These are phyloP conservation scores for Pavo muticus DNA, from an alignment of 2,113 vertebrate species.

Conservation along the genomic window DNA sequence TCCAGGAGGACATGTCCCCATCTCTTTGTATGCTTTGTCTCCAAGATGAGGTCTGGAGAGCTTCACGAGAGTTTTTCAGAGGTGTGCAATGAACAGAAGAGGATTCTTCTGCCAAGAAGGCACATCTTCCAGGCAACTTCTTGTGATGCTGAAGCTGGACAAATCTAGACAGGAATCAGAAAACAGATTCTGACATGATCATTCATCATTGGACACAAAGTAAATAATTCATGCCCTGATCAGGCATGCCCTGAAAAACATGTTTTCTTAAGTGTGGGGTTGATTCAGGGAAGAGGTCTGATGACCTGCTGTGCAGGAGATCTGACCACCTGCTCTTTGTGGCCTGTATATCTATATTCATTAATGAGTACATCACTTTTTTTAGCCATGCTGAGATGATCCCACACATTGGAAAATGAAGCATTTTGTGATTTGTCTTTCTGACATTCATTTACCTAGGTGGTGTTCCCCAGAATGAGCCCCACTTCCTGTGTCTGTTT, in stretches of 20 bases:
- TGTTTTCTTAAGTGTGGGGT: background rate
- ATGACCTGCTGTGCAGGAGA: background rate
- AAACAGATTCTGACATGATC: background rate
- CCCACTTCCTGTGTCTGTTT: background rate
- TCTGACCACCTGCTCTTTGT: background rate
- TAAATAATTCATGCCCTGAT: background rate
- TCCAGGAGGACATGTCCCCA: background rate
- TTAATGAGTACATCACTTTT: background rate
- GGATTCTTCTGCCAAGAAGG: background rate
- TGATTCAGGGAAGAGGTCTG: background rate
- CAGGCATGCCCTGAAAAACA: background rate
- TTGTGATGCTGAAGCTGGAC: background rate
- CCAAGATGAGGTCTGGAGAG: background rate
- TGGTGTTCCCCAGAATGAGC: background rate
- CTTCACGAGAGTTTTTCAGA: background rate
- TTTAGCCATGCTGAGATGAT: background rate
- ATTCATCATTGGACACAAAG: background rate
- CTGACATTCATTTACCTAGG: background rate
- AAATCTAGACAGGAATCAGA: background rate
- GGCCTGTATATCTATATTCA: background rate
- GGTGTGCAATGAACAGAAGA: background rate
- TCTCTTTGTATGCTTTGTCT: background rate
- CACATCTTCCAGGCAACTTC: accelerated
- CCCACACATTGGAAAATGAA: background rate
- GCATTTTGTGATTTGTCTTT: background rate